A percentile compares a stretch with the other conserved stretches of the same genome.
phyloP scores from a whole-genome alignment of 1,140 invertebrate species.

The Odontomachus brunneus region DNA sequence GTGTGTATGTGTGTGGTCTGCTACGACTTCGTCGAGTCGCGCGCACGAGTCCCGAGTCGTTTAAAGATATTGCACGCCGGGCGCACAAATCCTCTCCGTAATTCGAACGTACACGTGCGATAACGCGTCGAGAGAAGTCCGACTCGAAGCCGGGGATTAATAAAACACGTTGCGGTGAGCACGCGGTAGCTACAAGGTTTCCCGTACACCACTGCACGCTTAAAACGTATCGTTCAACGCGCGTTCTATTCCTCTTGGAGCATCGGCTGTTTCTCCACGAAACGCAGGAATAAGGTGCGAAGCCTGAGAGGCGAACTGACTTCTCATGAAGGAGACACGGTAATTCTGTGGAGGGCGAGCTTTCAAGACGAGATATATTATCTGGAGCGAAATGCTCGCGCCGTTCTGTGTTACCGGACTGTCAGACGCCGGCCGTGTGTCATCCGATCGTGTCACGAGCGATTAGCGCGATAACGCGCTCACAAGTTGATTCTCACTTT shows the following conservation, averaged over 20 bases:
- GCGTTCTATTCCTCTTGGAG: neutral
- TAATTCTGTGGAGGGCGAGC: too few relatives aligned
- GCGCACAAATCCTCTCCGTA: slow-evolving; percentile 53
- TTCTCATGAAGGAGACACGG: too few relatives aligned
- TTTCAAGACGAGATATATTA: too few relatives aligned
- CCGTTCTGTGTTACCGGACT: neutral
- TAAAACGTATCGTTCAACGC: neutral
- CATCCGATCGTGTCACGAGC: neutral
- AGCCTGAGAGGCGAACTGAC: neutral
- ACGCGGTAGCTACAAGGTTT: slow-evolving; percentile 7
- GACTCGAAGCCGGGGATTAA: slow-evolving; percentile 36
- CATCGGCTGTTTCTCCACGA: neutral
- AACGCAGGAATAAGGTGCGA: neutral
- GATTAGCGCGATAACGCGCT: slow-evolving; percentile 31
- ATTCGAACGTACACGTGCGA: slow-evolving; percentile 48
- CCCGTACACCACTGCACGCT: neutral
- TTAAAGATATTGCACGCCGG: slow-evolving; percentile 61
- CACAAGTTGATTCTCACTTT: slow-evolving; percentile 43
- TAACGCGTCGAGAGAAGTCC: slow-evolving; percentile 22
- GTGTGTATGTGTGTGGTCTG: neutral
- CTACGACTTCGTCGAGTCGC: slow-evolving; percentile 28
- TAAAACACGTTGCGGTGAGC: slow-evolving; percentile 37
- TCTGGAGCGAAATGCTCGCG: neutral
- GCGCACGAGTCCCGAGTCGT: slow-evolving; percentile 2
- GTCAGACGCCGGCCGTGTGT: too few relatives aligned